Base-by-base conservation (phyloP, 2,113 vertebrate genomes). In the Thomomys bottae region DNA sequence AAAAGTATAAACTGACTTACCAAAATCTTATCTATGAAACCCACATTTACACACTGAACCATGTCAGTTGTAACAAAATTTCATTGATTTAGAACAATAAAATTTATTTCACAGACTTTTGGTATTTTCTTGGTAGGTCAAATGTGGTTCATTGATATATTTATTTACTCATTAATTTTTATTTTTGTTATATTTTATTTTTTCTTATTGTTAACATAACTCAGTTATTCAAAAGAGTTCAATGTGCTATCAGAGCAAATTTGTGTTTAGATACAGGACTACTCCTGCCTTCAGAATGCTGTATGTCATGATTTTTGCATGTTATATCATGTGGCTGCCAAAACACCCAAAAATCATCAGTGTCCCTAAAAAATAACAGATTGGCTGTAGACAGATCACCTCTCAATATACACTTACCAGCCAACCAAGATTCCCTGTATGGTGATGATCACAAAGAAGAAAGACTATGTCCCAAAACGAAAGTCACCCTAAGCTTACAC, bases 21-120 rank as follows among this genome's bases (percentile, higher is more conserved):
- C 34, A 42, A 88, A 89, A 54, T 75, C 66, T 68, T 91, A 4
- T 59, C 42, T 64, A 71, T n/a, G 80, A 75, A 36, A n/a, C n/a
- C n/a, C n/a, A n/a, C n/a, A n/a, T n/a, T n/a, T n/a, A n/a, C n/a
- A n/a, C 45, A 96, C 89, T 96, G 93, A 92, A 94, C 81, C 85
- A 97, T 89, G 95, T 96, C 94, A 94, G 96, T 96, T 67, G 8
- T 75, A 97, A 92, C 95, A 94, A 96, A 95, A 87, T 94, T 93
- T 93, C 73, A 0, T 68, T 61, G 79, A 64, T n/a, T 36, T 70
- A 61, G 18, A 88, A 85, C 3, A 63, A 45, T 7, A 71, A 93
- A 49, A 34, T 57, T 42, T 92, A 24, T 88, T 84, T 91, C 92
- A 68, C 8, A 66, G 21, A 90, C 40, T 34, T 94, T 89, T 59